Evolutionary conservation across 2,888 invertebrate species (phyloP).

Genomic region (Athalia cordata): DNA sequence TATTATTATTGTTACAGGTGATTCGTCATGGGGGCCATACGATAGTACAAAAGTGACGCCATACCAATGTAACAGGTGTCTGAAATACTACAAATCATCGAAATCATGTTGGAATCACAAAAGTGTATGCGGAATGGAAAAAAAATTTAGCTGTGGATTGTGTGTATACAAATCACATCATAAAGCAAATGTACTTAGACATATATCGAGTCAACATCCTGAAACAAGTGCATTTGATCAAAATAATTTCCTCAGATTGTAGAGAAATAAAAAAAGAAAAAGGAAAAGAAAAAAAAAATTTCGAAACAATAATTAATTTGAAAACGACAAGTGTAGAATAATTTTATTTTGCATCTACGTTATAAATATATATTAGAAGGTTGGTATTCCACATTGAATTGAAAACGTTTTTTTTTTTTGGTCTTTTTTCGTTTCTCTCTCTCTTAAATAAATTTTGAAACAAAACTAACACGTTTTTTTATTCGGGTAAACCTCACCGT

Average conservation of each 20-base stretch:
- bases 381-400: slow-evolving; percentile 10
- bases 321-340: not conserved
- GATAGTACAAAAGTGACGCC: slow-evolving; percentile 43
- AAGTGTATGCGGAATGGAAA: slow-evolving; percentile 52
- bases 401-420: not conserved
- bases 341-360: not conserved
- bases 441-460: slow-evolving; percentile 18
- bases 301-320: not conserved
- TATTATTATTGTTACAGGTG: slow-evolving; percentile 40
- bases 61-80: slow-evolving; percentile 54
- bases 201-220: slow-evolving; percentile 53
- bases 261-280: not conserved
- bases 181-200: slow-evolving; percentile 54
- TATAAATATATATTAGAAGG: not conserved
- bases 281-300: not conserved
- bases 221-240: slow-evolving; percentile 32
- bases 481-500: slow-evolving; percentile 25
- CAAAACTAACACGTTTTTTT: slow-evolving; percentile 29
- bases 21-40: slow-evolving; percentile 20
- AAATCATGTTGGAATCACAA: slow-evolving; percentile 53
- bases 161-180: slow-evolving; percentile 56
- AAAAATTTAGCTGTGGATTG: slow-evolving; percentile 55
- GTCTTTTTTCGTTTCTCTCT: not conserved
- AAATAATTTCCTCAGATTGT: slow-evolving; percentile 6
- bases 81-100: slow-evolving; percentile 55